phyloP scores from a whole-genome alignment of 2,888 invertebrate species.

The Xanthia togata region DNA sequence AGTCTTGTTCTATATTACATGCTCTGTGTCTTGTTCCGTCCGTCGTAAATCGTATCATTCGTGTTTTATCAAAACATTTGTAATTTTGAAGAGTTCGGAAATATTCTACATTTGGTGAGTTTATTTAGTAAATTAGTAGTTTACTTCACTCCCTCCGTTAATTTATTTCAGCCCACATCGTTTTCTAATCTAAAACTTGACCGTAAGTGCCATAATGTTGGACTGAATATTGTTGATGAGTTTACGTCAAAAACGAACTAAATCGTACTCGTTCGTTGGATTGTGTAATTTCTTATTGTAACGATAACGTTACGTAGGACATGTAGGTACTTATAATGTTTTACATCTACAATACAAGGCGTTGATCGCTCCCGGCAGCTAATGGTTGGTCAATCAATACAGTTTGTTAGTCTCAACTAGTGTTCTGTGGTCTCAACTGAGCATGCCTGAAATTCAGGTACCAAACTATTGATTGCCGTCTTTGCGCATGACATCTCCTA shows the following conservation, averaged over 20 bases:
- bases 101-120: constrained; percentile 2
- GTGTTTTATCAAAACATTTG: not conserved
- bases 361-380: not conserved
- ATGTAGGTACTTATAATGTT: not conserved
- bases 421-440: constrained; percentile 23
- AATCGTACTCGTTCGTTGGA: not conserved
- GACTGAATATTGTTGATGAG: not conserved
- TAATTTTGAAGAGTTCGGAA: not conserved
- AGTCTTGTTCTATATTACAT: no score
- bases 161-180: not conserved
- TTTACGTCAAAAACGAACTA: not conserved
- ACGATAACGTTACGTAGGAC: not conserved
- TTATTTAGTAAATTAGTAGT: not conserved
- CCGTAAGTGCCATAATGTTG: not conserved
- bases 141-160: not conserved
- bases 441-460: constrained; percentile 45
- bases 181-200: not conserved
- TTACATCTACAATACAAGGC: not conserved
- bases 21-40: no score
- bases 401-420: constrained; percentile 2
- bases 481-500: constrained; percentile 46
- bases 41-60: no score
- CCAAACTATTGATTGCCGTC: constrained; percentile 33
- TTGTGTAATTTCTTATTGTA: not conserved
- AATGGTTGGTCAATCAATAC: constrained; percentile 35